Percentiles rank a stretch among this genome's conserved stretches.
Evolutionary conservation across 2,113 vertebrate genomes (phyloP).

Genomic region (Mustelus asterias): DNA sequence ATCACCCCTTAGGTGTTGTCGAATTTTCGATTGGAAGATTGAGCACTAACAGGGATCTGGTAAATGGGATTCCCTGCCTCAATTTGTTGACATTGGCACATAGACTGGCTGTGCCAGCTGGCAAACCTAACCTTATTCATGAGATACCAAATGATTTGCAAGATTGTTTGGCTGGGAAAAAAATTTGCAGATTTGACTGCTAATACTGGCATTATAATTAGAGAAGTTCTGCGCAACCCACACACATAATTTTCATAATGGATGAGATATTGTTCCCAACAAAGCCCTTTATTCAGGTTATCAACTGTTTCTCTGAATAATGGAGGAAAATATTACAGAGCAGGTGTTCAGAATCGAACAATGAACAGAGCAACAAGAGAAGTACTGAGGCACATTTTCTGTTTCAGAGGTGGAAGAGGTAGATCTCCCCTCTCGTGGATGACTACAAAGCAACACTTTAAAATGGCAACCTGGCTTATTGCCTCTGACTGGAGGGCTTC

Average conservation of each 20-base stretch:
- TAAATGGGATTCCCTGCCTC: background rate
- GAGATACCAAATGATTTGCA: background rate
- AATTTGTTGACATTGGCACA: background rate
- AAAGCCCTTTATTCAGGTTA: background rate
- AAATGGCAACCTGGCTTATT: background rate
- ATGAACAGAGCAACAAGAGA: background rate
- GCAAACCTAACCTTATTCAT: background rate
- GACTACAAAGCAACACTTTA: too few relatives aligned
- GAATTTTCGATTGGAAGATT: background rate
- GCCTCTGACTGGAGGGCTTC: background rate
- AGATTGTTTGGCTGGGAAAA: background rate
- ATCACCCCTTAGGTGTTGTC: background rate
- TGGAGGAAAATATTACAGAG: background rate
- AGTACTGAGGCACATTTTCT: background rate
- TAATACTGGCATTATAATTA: conserved; percentile 2
- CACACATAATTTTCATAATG: background rate
- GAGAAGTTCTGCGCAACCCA: background rate
- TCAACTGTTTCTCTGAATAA: background rate
- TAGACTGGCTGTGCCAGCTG: background rate
- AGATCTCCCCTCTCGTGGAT: background rate
- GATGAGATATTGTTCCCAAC: background rate
- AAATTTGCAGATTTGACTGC: background rate
- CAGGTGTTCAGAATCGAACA: background rate
- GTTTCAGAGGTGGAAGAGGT: background rate
- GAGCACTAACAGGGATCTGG: background rate